Evolutionary conservation across 2,888 invertebrate species (phyloP).

Genomic region (Drosophila barbarae): DNA sequence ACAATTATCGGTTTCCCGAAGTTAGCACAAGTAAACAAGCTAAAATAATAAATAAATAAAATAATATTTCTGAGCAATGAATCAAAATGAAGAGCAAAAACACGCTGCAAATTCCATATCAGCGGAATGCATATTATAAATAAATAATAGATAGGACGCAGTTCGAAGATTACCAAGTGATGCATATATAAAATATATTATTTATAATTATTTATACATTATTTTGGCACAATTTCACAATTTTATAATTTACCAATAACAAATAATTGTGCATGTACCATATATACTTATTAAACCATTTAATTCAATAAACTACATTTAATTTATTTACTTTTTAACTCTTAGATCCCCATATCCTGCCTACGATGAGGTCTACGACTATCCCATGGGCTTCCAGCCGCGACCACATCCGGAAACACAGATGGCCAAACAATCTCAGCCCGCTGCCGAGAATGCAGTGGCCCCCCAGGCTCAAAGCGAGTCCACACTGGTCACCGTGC

Average conservation of each 20-base stretch:
- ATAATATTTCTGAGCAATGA: neutral
- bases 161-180: slow-evolving; percentile 1
- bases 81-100: neutral
- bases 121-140: slow-evolving; percentile 8
- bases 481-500: slow-evolving; percentile 59
- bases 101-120: neutral
- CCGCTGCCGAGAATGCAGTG: slow-evolving; percentile 11
- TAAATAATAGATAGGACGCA: neutral
- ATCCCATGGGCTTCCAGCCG: slow-evolving; percentile 65
- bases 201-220: neutral
- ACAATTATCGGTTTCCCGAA: no score
- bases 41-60: neutral
- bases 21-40: no score
- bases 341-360: slow-evolving; percentile 43
- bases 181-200: neutral
- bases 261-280: neutral
- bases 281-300: no score
- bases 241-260: neutral
- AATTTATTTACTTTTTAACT: neutral
- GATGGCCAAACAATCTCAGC: slow-evolving; percentile 45
- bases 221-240: slow-evolving; percentile 14
- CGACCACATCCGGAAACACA: slow-evolving; percentile 35
- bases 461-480: slow-evolving; percentile 33
- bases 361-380: slow-evolving; percentile 64
- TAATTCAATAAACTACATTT: neutral